Conservation (phyloP, 1,140 invertebrate species). For the Heliconius himera region DNA sequence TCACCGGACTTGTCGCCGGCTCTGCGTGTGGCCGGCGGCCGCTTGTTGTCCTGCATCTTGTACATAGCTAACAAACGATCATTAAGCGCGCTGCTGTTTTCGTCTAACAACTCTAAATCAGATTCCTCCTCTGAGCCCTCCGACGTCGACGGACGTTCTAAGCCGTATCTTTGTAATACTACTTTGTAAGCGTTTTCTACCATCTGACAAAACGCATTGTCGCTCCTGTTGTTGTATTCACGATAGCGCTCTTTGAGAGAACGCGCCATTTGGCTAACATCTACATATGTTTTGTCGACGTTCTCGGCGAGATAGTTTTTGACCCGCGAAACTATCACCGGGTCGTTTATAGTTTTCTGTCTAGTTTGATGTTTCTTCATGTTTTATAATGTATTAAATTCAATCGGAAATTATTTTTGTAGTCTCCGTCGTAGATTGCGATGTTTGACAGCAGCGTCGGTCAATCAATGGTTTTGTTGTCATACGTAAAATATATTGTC, state of each 20-base stretch:
- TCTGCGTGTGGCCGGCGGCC: conserved; percentile 56
- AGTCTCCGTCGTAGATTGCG: conserved; percentile 46
- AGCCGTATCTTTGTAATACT: conserved; percentile 82
- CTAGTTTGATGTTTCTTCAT: conserved; percentile 77
- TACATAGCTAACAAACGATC: conserved; percentile 77
- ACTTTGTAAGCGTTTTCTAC: conserved; percentile 84
- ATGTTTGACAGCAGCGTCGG: conserved; percentile 74
- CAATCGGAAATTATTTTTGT: conserved; percentile 29
- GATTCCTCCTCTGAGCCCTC: conserved; percentile 84
- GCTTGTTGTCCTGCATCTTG: conserved; percentile 77
- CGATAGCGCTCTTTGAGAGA: conserved; percentile 86
- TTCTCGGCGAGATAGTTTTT: conserved; percentile 87
- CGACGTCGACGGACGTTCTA: conserved; percentile 81
- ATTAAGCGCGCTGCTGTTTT: conserved; percentile 77
- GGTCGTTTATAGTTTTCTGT: conserved; percentile 73
- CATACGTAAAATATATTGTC: conserved; percentile 34
- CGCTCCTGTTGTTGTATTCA: conserved; percentile 87
- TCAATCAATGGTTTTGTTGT: conserved; percentile 59
- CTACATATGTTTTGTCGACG: conserved; percentile 87
- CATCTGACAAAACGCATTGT: conserved; percentile 84
- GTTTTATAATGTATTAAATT: conserved; percentile 41
- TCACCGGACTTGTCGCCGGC: conserved; percentile 76
- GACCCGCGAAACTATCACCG: conserved; percentile 77
- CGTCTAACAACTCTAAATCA: conserved; percentile 80
- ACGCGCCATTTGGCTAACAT: conserved; percentile 88